phyloP scores from a whole-genome alignment of 2,113 vertebrate species.

The Xenotilapia leptura region DNA sequence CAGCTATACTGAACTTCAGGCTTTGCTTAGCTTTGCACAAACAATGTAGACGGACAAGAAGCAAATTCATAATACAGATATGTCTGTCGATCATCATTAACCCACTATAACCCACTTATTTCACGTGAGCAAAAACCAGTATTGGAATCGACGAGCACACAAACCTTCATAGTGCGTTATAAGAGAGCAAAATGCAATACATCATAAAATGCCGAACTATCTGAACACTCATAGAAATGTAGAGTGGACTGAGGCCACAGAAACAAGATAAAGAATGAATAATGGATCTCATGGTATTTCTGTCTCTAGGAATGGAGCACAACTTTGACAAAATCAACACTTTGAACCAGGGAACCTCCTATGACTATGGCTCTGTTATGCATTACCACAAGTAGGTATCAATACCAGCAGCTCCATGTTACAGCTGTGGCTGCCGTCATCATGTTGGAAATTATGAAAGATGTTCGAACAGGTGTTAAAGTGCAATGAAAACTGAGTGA shows the following conservation, averaged over 20 bases:
- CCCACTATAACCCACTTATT: not conserved
- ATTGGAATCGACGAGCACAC: not conserved
- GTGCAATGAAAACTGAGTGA: not conserved
- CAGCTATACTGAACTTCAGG: not conserved
- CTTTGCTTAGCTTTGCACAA: not conserved
- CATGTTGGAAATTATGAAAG: not conserved
- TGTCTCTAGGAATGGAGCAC: constrained; percentile 1
- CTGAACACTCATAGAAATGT: not conserved
- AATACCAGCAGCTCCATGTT: not conserved
- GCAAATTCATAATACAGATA: not conserved
- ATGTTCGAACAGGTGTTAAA: not conserved
- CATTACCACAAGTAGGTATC: constrained; percentile 39
- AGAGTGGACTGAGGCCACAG: not conserved
- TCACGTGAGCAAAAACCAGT: not conserved
- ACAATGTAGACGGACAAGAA: not conserved
- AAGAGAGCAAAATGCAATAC: not conserved
- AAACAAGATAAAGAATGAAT: not conserved
- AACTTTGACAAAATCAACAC: constrained; percentile 35
- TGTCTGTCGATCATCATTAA: not conserved
- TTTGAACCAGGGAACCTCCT: constrained; percentile 37
- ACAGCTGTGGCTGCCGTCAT: not conserved
- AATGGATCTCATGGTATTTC: not conserved
- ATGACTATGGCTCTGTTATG: constrained; percentile 58
- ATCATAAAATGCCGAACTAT: not conserved
- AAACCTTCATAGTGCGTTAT: not conserved